A percentile compares a stretch with the other conserved stretches of the same genome.
phyloP scores from a whole-genome alignment of 53 echinoderm and acorn worm species.

The Echinometra lucunter region DNA sequence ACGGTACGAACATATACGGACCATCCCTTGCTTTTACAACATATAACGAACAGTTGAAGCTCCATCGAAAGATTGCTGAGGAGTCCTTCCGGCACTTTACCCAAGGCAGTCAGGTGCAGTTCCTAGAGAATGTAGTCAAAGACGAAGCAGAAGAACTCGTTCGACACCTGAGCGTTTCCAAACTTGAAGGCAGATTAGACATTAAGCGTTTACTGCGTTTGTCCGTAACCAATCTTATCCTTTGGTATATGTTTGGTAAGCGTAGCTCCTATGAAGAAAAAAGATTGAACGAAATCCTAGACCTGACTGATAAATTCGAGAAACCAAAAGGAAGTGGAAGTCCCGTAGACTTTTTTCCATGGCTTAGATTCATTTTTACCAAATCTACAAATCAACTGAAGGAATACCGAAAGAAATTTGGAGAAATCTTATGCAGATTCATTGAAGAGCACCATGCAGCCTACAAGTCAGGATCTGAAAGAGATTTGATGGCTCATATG shows the following conservation, averaged over 20 bases:
- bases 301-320: slow-evolving; percentile 64
- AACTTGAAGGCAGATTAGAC: neutral
- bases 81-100: slow-evolving; percentile 81
- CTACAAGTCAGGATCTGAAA: slow-evolving; percentile 72
- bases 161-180: neutral
- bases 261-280: slow-evolving; percentile 72
- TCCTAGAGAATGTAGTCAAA: slow-evolving; percentile 69
- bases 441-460: slow-evolving; percentile 71
- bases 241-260: slow-evolving; percentile 75
- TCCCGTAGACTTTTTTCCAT: slow-evolving; percentile 87
- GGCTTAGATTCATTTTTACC: slow-evolving; percentile 69
- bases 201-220: slow-evolving; percentile 71
- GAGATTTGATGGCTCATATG: slow-evolving; percentile 78
- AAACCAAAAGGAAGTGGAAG: slow-evolving; percentile 75
- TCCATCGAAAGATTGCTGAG: slow-evolving; percentile 78
- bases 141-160: slow-evolving; percentile 78
- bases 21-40: slow-evolving; percentile 64
- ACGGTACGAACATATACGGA: slow-evolving; percentile 21
- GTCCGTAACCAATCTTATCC: slow-evolving; percentile 81
- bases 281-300: slow-evolving; percentile 66
- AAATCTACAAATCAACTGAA: slow-evolving; percentile 56
- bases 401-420: slow-evolving; percentile 37
- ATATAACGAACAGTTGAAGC: slow-evolving; percentile 80
- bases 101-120: slow-evolving; percentile 72
- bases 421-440: slow-evolving; percentile 52